Evolutionary conservation across 2,797 vertebrate genomes (phyloP), one percentile per base, ranked within the genome.

Genomic region (Fistularia commersonii): DNA sequence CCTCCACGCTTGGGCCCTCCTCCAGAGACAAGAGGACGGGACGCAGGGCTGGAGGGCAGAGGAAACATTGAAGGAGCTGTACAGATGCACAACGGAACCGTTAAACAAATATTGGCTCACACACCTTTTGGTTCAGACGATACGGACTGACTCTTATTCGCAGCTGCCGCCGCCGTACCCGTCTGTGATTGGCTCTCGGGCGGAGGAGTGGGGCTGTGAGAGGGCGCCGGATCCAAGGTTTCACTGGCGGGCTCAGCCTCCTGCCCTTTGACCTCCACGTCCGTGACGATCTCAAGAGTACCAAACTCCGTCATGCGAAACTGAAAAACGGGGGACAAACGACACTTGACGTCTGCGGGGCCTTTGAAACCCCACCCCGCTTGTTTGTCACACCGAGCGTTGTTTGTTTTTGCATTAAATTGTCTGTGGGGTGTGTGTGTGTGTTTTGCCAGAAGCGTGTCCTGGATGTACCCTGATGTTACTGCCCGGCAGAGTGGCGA

Each of bases 231-330:
- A 66, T 88, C 78, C 74, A 81, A 75, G 41, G 74, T 78, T 53
- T 67, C 62, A 14, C 48, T 13, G 1, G 73, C 80, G 41, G 76
- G 51, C 48, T 68, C 68, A n/a, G 59, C 51, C 57, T 76, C 69
- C 47, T 74, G 85, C 59, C 85, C 82, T 83, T 87, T 82, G 48
- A 87, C 86, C 72, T 91, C 88, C 5, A 69, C 57, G 52, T 92
- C 91, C 11, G 92, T 90, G 69, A 95, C 82, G n/a, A 93, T 89
- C 83, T 95, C 93, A 66, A 93, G 73, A 10, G 90, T 90, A 48
- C 91, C 91, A 88, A 93, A 93, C 69, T 93, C 92, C 45, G 91
- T 94, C 89, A 93, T 89, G 53, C 83, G 76, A 57, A 93, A 94
- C 93, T 95, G 64, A 45, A 64, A 64, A 42, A 63, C 53, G n/a